Percentiles rank a stretch among this genome's conserved stretches.
phyloP scores from a whole-genome alignment of 2,888 invertebrate species.

The Metallyticus violacea region DNA sequence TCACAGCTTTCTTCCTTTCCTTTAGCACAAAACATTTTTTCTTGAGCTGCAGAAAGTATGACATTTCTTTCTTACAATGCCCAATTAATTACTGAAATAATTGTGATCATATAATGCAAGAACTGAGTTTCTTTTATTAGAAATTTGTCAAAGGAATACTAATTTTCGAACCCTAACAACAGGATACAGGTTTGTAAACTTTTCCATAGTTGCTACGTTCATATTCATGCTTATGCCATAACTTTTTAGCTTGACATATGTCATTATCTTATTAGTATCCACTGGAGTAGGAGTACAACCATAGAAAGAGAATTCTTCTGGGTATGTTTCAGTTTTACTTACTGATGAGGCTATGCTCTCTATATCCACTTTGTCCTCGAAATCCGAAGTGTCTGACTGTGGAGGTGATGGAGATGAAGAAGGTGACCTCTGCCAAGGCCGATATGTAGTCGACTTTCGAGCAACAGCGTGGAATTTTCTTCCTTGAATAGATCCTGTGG shows the following conservation, averaged over 20 bases:
- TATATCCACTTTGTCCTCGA: neutral
- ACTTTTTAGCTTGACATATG: slow-evolving; percentile 48
- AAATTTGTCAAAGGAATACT: neutral
- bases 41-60: neutral
- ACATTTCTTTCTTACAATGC: too few species aligned
- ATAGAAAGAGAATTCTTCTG: slow-evolving; percentile 51
- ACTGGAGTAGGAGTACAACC: slow-evolving; percentile 48
- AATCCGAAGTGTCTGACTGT: neutral
- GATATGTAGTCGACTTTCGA: slow-evolving; percentile 53
- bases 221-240: slow-evolving; percentile 52
- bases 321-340: neutral
- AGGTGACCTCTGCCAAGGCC: neutral
- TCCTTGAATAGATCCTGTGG: neutral
- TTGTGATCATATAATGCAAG: neutral
- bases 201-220: slow-evolving; percentile 52
- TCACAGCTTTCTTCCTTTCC: too few species aligned
- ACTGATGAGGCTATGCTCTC: neutral
- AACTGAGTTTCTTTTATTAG: neutral
- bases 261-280: slow-evolving; percentile 49
- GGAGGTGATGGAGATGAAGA: neutral
- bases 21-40: neutral
- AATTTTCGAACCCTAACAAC: slow-evolving; percentile 45
- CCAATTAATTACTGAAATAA: neutral
- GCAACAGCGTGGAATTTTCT: slow-evolving; percentile 39
- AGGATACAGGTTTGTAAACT: slow-evolving; percentile 54